Percentiles rank a stretch among this genome's conserved stretches.
phyloP scores from a whole-genome alignment of 2,888 invertebrate genomes.

The Dasypolia templi region DNA sequence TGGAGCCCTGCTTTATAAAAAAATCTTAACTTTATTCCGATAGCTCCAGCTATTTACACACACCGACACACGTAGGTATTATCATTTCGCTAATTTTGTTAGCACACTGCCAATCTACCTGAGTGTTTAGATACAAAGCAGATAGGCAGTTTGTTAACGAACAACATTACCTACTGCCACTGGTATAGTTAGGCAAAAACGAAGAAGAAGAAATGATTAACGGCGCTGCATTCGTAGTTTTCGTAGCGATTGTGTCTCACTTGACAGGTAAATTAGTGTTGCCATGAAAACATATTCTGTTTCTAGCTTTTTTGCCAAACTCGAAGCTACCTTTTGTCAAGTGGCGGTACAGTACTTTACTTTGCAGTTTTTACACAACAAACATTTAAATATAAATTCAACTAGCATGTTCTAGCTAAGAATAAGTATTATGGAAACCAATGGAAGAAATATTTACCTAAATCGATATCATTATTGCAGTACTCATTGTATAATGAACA shows the following conservation, averaged over 20 bases:
- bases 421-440: conserved; percentile 67
- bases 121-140: background rate
- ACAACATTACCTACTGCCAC: conserved; percentile 2
- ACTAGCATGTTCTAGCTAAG: conserved; percentile 69
- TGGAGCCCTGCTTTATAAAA: conserved; percentile 46
- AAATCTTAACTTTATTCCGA: conserved; percentile 15
- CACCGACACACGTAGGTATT: too few species aligned
- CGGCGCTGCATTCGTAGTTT: background rate
- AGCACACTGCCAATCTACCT: conserved; percentile 14
- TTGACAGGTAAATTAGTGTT: conserved; percentile 16
- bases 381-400: conserved; percentile 46
- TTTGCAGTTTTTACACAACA: conserved; percentile 27
- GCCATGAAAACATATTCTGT: background rate
- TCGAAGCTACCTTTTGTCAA: background rate
- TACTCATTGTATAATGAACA: conserved; percentile 51
- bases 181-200: conserved; percentile 25
- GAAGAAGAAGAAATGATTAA: background rate
- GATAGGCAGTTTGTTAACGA: conserved; percentile 4
- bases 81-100: conserved; percentile 4
- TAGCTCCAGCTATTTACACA: conserved; percentile 44
- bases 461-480: conserved; percentile 48
- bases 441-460: conserved; percentile 70
- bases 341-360: background rate
- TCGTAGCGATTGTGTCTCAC: background rate
- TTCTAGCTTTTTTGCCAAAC: conserved; percentile 28